phyloP scores from a whole-genome alignment of 2,797 vertebrate species.

The Phaenicophaeus curvirostris region DNA sequence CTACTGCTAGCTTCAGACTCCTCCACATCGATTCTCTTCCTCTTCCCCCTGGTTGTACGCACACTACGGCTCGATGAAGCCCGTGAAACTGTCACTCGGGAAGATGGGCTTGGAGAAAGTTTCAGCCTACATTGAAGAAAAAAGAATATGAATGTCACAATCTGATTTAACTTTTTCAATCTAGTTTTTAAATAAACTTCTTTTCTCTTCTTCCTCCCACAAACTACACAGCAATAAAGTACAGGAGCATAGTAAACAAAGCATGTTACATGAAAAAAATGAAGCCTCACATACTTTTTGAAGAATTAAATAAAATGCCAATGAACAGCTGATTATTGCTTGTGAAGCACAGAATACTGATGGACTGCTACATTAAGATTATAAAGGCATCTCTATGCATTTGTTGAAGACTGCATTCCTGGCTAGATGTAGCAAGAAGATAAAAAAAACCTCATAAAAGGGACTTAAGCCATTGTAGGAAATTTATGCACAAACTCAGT shows the following conservation, averaged over 20 bases:
- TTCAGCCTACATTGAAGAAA: constrained; percentile 77
- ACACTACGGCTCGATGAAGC: constrained; percentile 87
- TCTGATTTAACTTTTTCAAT: neutral
- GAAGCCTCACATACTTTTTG: neutral
- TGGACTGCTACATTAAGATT: neutral
- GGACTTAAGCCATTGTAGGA: neutral
- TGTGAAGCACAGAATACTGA: neutral
- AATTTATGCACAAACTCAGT: neutral
- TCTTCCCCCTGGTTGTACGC: constrained; percentile 83
- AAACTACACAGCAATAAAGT: neutral
- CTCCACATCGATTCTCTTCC: constrained; percentile 87
- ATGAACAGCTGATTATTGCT: neutral
- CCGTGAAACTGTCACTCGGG: constrained; percentile 86
- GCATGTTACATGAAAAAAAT: neutral
- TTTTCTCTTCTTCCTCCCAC: neutral
- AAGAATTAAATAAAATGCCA: neutral
- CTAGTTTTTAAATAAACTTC: neutral
- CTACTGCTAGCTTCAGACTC: constrained; percentile 92
- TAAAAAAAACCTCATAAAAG: neutral
- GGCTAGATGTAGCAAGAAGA: neutral
- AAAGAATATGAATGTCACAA: neutral
- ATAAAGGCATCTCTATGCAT: neutral
- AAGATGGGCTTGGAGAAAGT: constrained; percentile 86
- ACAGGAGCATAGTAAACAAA: neutral
- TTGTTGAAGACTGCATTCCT: neutral